Conservation (phyloP, 2,888 invertebrate species). For the Caenorhabditis drosophilae region DNA sequence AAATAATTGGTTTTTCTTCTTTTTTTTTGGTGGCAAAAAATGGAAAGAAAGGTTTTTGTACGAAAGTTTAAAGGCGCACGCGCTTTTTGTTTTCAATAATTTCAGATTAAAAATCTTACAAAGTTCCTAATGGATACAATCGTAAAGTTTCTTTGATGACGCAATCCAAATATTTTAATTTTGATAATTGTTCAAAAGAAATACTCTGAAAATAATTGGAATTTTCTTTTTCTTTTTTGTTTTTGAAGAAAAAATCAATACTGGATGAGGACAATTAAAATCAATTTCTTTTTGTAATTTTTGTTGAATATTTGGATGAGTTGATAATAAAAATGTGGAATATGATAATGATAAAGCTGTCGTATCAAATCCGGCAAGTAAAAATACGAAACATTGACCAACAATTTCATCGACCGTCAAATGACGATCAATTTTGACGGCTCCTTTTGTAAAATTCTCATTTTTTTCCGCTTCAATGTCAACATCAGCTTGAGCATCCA, state of each 20-base stretch:
- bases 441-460: background rate
- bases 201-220: conserved; percentile 12
- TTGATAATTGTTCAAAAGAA: conserved; percentile 29
- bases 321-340: conserved; percentile 71
- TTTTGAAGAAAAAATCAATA: conserved; percentile 1
- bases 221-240: background rate
- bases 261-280: conserved; percentile 18
- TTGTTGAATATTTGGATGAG: conserved; percentile 64
- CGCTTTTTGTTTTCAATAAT: background rate
- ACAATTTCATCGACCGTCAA: conserved; percentile 65
- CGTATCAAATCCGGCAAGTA: conserved; percentile 73
- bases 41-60: background rate
- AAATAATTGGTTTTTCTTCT: too few species aligned
- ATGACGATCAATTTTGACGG: conserved; percentile 5
- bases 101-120: background rate
- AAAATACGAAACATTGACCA: conserved; percentile 71
- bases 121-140: conserved; percentile 22
- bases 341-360: conserved; percentile 72
- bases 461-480: conserved; percentile 6
- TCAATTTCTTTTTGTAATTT: conserved; percentile 41
- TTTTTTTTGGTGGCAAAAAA: conserved; percentile 1
- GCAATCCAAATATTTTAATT: conserved; percentile 46
- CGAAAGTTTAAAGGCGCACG: too few species aligned
- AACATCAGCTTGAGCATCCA: conserved; percentile 47
- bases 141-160: conserved; percentile 47